phyloP scores from a whole-genome alignment of 23 tunicate species.

The Phallusia fumigata region DNA sequence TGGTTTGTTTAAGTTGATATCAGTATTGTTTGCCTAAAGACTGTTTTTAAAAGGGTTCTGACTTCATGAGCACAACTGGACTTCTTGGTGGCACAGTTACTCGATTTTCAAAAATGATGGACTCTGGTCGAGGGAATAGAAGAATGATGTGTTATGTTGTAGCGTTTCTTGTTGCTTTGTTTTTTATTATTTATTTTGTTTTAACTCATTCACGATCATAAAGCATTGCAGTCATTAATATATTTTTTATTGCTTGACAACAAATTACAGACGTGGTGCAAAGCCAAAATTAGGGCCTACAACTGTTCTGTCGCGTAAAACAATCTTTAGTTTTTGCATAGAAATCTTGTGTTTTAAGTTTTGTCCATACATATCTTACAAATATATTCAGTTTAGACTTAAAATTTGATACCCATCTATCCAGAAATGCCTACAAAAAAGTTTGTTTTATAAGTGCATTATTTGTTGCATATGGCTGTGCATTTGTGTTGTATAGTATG shows the following conservation, averaged over 20 bases:
- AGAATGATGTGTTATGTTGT: conserved; percentile 84
- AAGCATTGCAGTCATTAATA: not conserved
- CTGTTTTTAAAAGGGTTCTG: conserved; percentile 63
- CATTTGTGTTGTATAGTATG: too few relatives aligned
- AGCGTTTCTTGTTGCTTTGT: conserved; percentile 57
- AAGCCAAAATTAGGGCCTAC: not conserved
- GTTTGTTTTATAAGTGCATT: too few relatives aligned
- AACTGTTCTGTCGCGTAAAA: not conserved
- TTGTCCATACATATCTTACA: too few relatives aligned
- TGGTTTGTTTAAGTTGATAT: too few relatives aligned
- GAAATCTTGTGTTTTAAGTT: too few relatives aligned
- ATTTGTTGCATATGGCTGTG: too few relatives aligned
- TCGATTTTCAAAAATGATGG: conserved; percentile 82
- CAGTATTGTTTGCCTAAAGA: not conserved
- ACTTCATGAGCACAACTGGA: conserved; percentile 86
- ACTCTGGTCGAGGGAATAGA: conserved; percentile 82
- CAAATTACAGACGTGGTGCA: too few relatives aligned
- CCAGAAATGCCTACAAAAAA: too few relatives aligned
- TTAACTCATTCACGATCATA: conserved; percentile 51
- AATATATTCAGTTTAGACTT: too few relatives aligned
- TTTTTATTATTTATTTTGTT: conserved; percentile 71
- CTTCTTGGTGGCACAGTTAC: conserved; percentile 72
- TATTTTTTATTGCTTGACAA: not conserved
- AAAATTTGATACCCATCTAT: too few relatives aligned
- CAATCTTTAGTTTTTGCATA: too few relatives aligned